Evolutionary conservation across 2,113 vertebrate species (phyloP), one percentile per base, ranked within the genome.

Genomic region (Orthonyx spaldingii): DNA sequence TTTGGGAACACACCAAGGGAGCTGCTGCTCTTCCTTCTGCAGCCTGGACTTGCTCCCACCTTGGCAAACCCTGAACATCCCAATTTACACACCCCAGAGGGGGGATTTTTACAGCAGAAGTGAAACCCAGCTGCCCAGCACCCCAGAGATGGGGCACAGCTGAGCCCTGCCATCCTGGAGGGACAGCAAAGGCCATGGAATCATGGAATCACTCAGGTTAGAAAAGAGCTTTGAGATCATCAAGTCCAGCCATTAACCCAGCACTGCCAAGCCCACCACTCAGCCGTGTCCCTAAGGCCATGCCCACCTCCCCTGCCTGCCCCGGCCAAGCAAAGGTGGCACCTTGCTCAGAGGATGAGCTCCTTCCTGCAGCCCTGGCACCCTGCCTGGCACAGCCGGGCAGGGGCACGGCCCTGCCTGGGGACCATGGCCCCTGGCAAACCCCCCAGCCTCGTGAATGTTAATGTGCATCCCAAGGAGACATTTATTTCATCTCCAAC

Each of bases 401-500:
- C 44, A 11, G 17, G 33, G 21, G 13, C 49, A 61, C 9, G 18
- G 59, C 56, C 83, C 52, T 46, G 24, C 20, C 3, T 2, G n/a
- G 16, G 22, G 28, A 22, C 6, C 4, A 49, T 3, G 3, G 84
- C 72, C 55, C 52, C 82, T 83, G 59, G 64, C 87, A 79, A 69
- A 41, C 10, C 53, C 63, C 87, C 87, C 74, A 53, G 68, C 53
- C 77, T 63, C 1, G 0, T 39, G 56, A 77, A 87, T 75, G 56
- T 88, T 72, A 33, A 83, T 68, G 52, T 71, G 69, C 79, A 65
- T 89, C 82, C 76, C 76, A 52, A 87, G 47, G 37, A 96, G 61
- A 35, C 76, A 89, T 83, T 89, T 91, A 96, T 96, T 96, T 96
- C 49, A 85, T 91, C 93, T 94, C 96, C 84, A 96, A 22, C 76